Evolutionary conservation across 1,140 invertebrate species (phyloP).

Genomic region (Hormaphis cornu): DNA sequence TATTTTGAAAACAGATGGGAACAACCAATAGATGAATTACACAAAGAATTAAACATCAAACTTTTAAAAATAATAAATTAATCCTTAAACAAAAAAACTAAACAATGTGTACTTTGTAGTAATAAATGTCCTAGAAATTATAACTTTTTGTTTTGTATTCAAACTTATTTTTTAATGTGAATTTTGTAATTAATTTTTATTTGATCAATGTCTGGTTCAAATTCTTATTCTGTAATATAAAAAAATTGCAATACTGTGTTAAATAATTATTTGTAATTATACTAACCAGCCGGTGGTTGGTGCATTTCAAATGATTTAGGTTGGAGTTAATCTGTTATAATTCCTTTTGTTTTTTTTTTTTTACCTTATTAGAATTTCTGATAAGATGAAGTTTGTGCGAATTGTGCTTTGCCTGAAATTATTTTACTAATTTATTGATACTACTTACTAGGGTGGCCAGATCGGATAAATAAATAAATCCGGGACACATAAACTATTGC

Average conservation of each 20-base stretch:
- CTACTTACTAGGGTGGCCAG: no score
- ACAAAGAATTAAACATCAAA: constrained; percentile 62
- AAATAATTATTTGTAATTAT: not conserved
- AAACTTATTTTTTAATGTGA: not conserved
- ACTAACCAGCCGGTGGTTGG: no score
- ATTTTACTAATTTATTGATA: no score
- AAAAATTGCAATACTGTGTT: not conserved
- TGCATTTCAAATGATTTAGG: not conserved
- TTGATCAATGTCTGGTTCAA: not conserved
- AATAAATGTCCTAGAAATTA: no score
- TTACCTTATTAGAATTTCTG: not conserved
- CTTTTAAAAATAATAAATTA: constrained; percentile 37
- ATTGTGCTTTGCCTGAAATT: not conserved
- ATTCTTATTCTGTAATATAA: not conserved
- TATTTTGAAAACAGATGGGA: constrained; percentile 95
- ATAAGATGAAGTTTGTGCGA: constrained; percentile 2
- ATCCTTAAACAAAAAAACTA: not conserved
- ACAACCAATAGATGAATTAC: constrained; percentile 69
- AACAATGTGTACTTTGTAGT: not conserved
- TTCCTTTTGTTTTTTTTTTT: not conserved
- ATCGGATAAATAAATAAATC: no score
- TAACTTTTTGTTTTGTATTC: not conserved
- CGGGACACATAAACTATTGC: no score
- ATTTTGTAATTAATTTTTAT: not conserved
- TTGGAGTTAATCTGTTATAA: not conserved